phyloP scores from a whole-genome alignment of 92 coral and sea anemone species.

The Nematostella vectensis region DNA sequence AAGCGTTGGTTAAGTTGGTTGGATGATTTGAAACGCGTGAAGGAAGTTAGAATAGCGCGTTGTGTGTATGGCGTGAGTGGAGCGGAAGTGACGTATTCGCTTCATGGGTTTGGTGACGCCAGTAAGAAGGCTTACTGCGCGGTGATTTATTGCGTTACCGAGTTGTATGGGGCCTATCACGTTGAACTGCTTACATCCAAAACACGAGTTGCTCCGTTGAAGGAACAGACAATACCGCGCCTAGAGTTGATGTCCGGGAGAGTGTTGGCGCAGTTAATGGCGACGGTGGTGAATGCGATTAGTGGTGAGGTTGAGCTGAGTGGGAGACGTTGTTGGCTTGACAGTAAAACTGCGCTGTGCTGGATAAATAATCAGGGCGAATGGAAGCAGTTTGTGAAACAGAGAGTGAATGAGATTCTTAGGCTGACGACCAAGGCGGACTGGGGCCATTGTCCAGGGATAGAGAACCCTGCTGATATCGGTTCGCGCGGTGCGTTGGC shows the following conservation, averaged over 20 bases:
- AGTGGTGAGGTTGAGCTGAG: not conserved
- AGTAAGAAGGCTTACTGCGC: constrained; percentile 26
- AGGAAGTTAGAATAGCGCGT: not conserved
- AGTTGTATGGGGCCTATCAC: not conserved
- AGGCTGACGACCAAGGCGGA: too few relatives aligned
- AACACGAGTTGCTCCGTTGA: not conserved
- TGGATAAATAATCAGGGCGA: not conserved
- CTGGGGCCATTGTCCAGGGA: too few relatives aligned
- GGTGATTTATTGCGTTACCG: constrained; percentile 9
- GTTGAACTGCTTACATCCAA: not conserved
- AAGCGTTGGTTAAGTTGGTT: not conserved
- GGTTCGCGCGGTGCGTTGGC: too few relatives aligned
- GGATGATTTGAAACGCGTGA: not conserved
- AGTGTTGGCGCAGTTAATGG: not conserved
- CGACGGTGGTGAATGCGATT: not conserved
- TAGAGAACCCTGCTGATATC: too few relatives aligned
- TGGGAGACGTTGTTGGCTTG: not conserved
- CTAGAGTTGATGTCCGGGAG: not conserved
- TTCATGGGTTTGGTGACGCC: constrained; percentile 20
- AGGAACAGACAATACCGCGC: not conserved
- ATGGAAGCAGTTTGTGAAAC: too few relatives aligned
- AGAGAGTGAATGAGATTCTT: too few relatives aligned
- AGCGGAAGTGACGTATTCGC: not conserved
- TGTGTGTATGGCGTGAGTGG: not conserved
- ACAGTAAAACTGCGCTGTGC: not conserved